Base-by-base conservation (phyloP, 2,113 vertebrate genomes). In the Rhinolophus ferrumequinum region DNA sequence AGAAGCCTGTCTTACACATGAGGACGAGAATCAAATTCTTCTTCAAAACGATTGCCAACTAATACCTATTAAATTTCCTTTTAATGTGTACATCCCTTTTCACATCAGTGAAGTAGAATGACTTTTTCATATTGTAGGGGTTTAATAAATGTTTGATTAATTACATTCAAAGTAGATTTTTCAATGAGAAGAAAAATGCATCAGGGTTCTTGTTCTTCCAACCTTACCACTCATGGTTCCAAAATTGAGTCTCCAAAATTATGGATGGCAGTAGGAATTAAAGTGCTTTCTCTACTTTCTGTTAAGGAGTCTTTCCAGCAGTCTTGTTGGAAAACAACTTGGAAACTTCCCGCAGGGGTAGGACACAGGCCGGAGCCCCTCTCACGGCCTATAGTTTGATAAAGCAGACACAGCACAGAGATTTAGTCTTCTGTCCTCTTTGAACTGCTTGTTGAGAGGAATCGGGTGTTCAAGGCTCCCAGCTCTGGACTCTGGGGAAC, bases 321-420 rank as follows among this genome's bases (percentile, higher is more conserved):
- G 47, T 62, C 88, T 85, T 94, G 8, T 79, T 97, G 77, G 69
- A 81, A 96, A 92, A 79, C n/a, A 58, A 18, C 86, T 62, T 94
- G 90, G 72, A 95, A 95, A 67, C 11, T 52, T 95, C 38, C 60
- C 70, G 70, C 50, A 6, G 16, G 44, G 8, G 24, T 33, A 35
- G 72, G 66, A 96, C 35, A 26, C 2, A 13, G 67, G 28, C 38
- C 38, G 14, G 38, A 66, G 72, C 14, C 44, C 30, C 77, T 90
- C 75, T 79, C 54, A 93, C 76, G 44, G 70, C 64, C 69, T 64
- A 1, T 2, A 44, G 38, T 58, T 54, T 79, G 70, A 24, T 69
- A 75, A 62, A 86, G 50, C 58, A 82, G 30, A 75, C 56, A 70
- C 13, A 4, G 56, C 13, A 64, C 19, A 88, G 73, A 30, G 58